Conservation (phyloP, 2,888 invertebrate species). For the Chironomus riparius region DNA sequence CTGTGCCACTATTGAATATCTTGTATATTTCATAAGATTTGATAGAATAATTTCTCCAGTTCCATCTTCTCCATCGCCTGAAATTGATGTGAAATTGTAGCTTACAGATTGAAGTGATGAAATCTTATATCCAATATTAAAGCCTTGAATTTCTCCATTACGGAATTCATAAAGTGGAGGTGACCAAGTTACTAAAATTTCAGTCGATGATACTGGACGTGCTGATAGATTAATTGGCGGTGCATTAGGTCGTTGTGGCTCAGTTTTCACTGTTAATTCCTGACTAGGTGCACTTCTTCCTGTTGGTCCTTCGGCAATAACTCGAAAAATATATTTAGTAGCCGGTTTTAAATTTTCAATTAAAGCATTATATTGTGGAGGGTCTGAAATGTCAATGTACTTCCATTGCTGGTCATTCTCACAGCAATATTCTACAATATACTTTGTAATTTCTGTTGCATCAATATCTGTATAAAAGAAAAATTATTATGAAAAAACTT, state of each 20-base stretch:
- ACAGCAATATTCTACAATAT: slow-evolving; percentile 57
- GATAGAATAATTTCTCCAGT: slow-evolving; percentile 55
- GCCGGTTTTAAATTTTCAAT: slow-evolving; percentile 63
- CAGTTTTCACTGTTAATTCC: slow-evolving; percentile 54
- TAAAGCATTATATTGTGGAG: slow-evolving; percentile 54
- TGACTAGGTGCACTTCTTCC: slow-evolving; percentile 59
- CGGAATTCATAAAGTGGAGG: slow-evolving; percentile 59
- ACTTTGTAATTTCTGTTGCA: slow-evolving; percentile 60
- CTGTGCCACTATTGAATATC: slow-evolving; percentile 60
- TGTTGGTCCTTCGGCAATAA: slow-evolving; percentile 65
- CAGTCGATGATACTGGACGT: slow-evolving; percentile 61
- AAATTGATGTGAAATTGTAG: slow-evolving; percentile 60
- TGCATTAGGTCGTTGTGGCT: slow-evolving; percentile 62
- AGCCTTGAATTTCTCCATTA: slow-evolving; percentile 68
- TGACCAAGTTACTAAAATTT: slow-evolving; percentile 63
- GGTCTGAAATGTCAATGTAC: slow-evolving; percentile 54
- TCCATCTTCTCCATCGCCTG: slow-evolving; percentile 60
- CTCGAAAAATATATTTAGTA: slow-evolving; percentile 58
- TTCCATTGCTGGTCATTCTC: slow-evolving; percentile 57
- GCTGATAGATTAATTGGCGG: slow-evolving; percentile 58
- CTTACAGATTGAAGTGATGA: slow-evolving; percentile 42
- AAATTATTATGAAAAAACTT: too few relatives aligned
- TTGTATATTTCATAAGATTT: slow-evolving; percentile 55
- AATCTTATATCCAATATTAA: slow-evolving; percentile 52
- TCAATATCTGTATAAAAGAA: slow-evolving; percentile 37